Base-by-base conservation (phyloP, 1,140 invertebrate genomes). In the Meloidogyne exigua region DNA sequence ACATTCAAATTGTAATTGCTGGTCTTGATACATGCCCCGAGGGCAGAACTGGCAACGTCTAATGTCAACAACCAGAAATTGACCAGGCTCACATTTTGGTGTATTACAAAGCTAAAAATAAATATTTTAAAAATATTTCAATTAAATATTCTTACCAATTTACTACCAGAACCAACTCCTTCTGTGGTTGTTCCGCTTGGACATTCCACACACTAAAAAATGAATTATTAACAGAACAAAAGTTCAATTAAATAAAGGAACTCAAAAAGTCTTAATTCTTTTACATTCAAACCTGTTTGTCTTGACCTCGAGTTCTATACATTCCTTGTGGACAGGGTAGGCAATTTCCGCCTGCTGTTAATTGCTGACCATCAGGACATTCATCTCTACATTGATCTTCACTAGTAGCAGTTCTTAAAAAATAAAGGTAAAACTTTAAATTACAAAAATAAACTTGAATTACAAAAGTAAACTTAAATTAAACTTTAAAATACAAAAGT, bases 11-110 rank as follows among this genome's bases (percentile, higher is more conserved):
- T 96, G 94, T 84, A 95, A 94, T 0, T 92, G 91, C 82, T 95
- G 92, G 9, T 95, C 91, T 88, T 98, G 95, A 87, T 95, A 98
- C 67, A 91, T 95, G 76, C 94, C 94, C 84, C 94, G 93, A 67
- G 93, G 93, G 87, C 96, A 99, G 62, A 92, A 90, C 26, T 92
- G 89, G 87, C 96, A 98, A 76, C 92, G 91, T 86, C 95, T 95
- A 12, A 82, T 84, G 68, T 92, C 93, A 4, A 91, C 91, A 87
- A 95, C 94, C 69, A 96, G 90, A 87, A 93, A 95, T 13, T 92
- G 91, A 65, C 94, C 93, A 89, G 87, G 68, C 15, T 80, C 76
- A 81, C 90, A 90, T 64, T 78, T 85, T 76, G 88, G 88, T 92
- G 95, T 65, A 0, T 94, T 94, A 88, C 96, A 99, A 23, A 65